These are phyloP conservation scores for Yasuhikotakia modesta DNA, from an alignment of 2,797 vertebrate species.

Conservation along the genomic window DNA sequence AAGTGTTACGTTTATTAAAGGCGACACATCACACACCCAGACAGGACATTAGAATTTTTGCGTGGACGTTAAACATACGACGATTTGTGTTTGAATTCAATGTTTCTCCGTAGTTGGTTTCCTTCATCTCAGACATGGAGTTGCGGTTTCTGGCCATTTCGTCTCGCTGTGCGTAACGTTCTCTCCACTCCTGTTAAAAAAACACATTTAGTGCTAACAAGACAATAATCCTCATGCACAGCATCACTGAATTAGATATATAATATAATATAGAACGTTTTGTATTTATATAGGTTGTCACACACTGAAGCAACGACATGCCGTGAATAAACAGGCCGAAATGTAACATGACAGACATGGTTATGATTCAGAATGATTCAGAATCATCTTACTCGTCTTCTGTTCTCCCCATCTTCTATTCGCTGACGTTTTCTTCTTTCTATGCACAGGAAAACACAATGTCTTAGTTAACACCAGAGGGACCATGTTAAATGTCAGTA, in stretches of 20 bases:
- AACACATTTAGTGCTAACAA: neutral
- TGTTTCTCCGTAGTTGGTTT: constrained; percentile 85
- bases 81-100: constrained; percentile 68
- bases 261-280: neutral
- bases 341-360: neutral
- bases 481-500: neutral
- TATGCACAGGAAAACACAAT: constrained; percentile 63
- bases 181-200: constrained; percentile 89
- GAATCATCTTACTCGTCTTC: constrained; percentile 83
- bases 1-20: neutral
- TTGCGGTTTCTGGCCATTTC: constrained; percentile 83
- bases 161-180: constrained; percentile 87
- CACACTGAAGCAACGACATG: neutral
- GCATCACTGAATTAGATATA: too few species aligned
- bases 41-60: neutral
- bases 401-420: constrained; percentile 91
- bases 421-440: constrained; percentile 95
- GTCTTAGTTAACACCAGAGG: neutral
- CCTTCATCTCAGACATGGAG: constrained; percentile 81
- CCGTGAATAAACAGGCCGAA: neutral
- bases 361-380: too few species aligned
- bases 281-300: neutral
- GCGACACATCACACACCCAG: neutral
- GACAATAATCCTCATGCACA: neutral
- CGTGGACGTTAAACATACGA: constrained; percentile 72